Percentiles rank a stretch among this genome's conserved stretches.
These are phyloP conservation scores for Epinephelus malabaricus DNA, from an alignment of 2,797 vertebrate genomes.

Conservation along the genomic window DNA sequence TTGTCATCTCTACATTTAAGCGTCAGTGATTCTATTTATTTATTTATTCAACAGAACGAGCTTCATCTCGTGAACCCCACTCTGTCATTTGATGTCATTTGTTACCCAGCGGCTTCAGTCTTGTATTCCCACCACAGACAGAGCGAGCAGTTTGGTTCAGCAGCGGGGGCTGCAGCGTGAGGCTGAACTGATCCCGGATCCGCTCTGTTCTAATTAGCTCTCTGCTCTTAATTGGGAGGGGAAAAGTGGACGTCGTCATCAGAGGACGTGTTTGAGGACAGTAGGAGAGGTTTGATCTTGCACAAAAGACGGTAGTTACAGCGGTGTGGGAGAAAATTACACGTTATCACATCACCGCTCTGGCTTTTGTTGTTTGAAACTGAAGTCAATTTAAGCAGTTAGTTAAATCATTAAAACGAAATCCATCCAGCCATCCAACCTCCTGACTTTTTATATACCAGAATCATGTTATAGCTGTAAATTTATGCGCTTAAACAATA, in stretches of 20 bases:
- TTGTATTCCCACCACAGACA: slow-evolving; percentile 23
- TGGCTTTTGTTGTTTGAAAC: slow-evolving; percentile 41
- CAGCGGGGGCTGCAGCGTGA: slow-evolving; percentile 31
- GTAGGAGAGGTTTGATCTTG: slow-evolving; percentile 53
- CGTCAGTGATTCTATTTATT: neutral
- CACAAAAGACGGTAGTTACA: slow-evolving; percentile 50
- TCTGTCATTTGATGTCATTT: slow-evolving; percentile 32
- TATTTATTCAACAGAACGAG: neutral
- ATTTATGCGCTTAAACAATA: neutral
- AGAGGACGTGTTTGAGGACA: slow-evolving; percentile 64
- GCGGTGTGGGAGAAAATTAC: slow-evolving; percentile 58
- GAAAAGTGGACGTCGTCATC: slow-evolving; percentile 70
- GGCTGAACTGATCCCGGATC: slow-evolving; percentile 66
- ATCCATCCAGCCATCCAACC: neutral
- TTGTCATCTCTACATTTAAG: neutral
- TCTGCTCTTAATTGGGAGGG: slow-evolving; percentile 84
- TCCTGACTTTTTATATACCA: neutral
- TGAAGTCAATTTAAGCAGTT: slow-evolving; percentile 32
- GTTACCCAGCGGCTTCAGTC: slow-evolving; percentile 24
- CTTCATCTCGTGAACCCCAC: neutral
- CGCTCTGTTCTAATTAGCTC: slow-evolving; percentile 84
- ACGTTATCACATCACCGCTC: slow-evolving; percentile 53
- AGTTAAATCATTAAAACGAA: slow-evolving; percentile 11
- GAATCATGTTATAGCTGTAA: neutral
- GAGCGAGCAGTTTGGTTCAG: slow-evolving; percentile 22